Evolutionary conservation across 2,888 invertebrate genomes (phyloP).

Genomic region (Hydrotaea diabolus): DNA sequence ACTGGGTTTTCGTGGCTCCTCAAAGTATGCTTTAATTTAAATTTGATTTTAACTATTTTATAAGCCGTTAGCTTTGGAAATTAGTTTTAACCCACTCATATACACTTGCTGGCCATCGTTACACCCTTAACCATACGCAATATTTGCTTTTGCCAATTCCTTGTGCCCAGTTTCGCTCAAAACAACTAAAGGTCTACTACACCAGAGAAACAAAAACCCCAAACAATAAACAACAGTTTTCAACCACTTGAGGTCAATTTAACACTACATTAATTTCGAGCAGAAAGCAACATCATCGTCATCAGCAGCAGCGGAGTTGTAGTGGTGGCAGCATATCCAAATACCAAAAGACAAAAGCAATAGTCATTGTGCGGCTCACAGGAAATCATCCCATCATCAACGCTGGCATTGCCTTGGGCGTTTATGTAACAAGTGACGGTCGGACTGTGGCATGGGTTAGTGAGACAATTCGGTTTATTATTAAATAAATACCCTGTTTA

Average conservation of each 20-base stretch:
- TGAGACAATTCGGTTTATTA: neutral
- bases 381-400: neutral
- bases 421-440: neutral
- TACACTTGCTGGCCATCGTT: neutral
- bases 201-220: neutral
- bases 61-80: neutral
- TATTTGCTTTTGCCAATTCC: constrained; percentile 3
- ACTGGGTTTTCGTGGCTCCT: neutral
- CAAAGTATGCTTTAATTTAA: neutral
- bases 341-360: neutral
- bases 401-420: no score
- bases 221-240: constrained; percentile 56
- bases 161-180: neutral
- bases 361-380: neutral
- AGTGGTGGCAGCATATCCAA: neutral
- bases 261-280: constrained; percentile 61
- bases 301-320: neutral
- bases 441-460: neutral
- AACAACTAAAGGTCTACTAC: no score
- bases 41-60: neutral
- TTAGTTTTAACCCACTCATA: neutral
- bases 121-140: neutral
- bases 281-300: neutral
- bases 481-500: neutral
- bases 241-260: constrained; percentile 64